Conservation (phyloP, 2,113 vertebrate species). For the Diglossa brunneiventris region DNA sequence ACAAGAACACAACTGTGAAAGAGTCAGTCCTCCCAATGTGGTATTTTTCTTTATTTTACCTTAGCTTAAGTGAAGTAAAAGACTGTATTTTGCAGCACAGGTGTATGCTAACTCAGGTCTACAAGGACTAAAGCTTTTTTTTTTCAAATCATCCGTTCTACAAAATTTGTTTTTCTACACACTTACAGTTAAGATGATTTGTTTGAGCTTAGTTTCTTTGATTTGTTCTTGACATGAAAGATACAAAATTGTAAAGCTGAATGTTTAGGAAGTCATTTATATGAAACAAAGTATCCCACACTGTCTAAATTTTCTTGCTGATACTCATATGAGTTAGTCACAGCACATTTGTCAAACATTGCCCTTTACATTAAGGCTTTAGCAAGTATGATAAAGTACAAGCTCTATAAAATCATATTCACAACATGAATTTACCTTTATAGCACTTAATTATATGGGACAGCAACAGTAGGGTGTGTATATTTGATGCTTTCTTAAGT, state of each 20-base stretch:
- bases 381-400: not conserved
- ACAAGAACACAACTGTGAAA: not conserved
- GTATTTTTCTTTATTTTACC: not conserved
- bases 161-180: not conserved
- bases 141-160: not conserved
- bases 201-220: not conserved
- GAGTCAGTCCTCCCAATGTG: not conserved
- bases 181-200: not conserved
- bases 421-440: not conserved
- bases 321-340: not conserved
- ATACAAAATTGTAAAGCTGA: not conserved
- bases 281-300: not conserved
- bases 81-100: not conserved
- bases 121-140: not conserved
- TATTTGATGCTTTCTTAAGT: not conserved
- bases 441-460: not conserved
- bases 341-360: not conserved
- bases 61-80: not conserved
- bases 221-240: not conserved
- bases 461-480: not conserved
- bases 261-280: not conserved
- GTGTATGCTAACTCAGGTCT: not conserved
- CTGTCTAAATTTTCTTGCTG: not conserved
- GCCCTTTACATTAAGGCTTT: not conserved
- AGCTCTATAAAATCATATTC: not conserved